Conservation (phyloP, 1,140 invertebrate species). For the Gryon sp. region DNA sequence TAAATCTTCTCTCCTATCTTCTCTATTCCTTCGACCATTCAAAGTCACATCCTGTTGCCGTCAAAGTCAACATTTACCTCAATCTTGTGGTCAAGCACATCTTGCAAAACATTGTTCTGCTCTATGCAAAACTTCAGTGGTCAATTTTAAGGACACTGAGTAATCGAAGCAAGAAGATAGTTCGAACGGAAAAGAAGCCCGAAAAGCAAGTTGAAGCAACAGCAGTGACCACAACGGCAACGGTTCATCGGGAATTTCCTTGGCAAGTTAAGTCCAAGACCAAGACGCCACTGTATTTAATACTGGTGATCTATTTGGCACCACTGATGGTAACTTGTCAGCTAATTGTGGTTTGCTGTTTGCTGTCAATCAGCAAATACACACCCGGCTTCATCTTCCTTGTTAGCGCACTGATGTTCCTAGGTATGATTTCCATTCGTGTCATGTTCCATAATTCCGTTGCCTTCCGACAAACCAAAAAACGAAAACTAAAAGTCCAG, state of each 20-base stretch:
- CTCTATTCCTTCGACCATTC: conserved; percentile 75
- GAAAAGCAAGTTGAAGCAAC: conserved; percentile 15
- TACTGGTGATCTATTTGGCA: conserved; percentile 71
- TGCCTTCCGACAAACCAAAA: conserved; percentile 33
- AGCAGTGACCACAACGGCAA: background rate
- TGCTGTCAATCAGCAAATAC: conserved; percentile 70
- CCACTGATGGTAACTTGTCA: conserved; percentile 69
- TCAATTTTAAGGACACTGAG: conserved; percentile 29
- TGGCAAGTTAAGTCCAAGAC: conserved; percentile 60
- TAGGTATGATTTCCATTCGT: conserved; percentile 71
- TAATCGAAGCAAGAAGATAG: conserved; percentile 12
- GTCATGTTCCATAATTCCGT: conserved; percentile 68
- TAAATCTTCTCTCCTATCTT: conserved; percentile 75
- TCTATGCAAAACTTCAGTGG: conserved; percentile 65
- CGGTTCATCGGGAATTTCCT: conserved; percentile 12
- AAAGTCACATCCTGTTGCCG: conserved; percentile 71
- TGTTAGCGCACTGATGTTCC: conserved; percentile 66
- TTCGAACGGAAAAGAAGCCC: background rate
- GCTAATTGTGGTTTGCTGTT: conserved; percentile 62
- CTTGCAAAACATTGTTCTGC: conserved; percentile 65
- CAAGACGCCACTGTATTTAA: conserved; percentile 53
- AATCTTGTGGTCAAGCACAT: conserved; percentile 64
- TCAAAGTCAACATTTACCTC: conserved; percentile 70
- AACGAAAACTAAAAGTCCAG: conserved; percentile 59
- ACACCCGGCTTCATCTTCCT: conserved; percentile 77